phyloP scores from a whole-genome alignment of 30 jellyfish, hydroid and myxozoan genomes.

The Catostylus mosaicus region DNA sequence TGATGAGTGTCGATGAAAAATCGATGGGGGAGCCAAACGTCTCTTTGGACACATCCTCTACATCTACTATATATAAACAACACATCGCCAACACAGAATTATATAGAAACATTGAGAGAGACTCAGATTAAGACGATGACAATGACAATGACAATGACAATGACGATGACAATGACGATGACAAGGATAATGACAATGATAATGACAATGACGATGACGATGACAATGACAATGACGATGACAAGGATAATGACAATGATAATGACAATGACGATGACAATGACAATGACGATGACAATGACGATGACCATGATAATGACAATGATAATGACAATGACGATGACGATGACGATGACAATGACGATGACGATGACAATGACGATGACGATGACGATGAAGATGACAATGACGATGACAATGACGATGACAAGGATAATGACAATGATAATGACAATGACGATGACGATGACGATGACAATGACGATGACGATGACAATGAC shows the following conservation, averaged over 20 bases:
- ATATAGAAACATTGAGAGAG: too few species aligned
- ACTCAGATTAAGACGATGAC: not conserved
- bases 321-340: not conserved
- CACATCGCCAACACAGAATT: too few species aligned
- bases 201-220: not conserved
- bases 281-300: not conserved
- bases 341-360: not conserved
- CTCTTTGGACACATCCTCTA: too few species aligned
- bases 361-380: not conserved
- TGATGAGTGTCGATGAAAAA: too few species aligned
- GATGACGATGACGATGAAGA: constrained; percentile 8
- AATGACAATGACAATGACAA: not conserved
- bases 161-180: not conserved
- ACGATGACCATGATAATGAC: too few species aligned
- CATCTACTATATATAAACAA: too few species aligned
- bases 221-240: too few species aligned
- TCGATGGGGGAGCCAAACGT: too few species aligned
- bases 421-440: not conserved
- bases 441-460: not conserved
- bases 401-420: constrained; percentile 4
- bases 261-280: too few species aligned
- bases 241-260: too few species aligned
- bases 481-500: not conserved
- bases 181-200: not conserved
- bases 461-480: not conserved